Base-by-base conservation (phyloP, 1,140 invertebrate species). In the Spodoptera litura region DNA sequence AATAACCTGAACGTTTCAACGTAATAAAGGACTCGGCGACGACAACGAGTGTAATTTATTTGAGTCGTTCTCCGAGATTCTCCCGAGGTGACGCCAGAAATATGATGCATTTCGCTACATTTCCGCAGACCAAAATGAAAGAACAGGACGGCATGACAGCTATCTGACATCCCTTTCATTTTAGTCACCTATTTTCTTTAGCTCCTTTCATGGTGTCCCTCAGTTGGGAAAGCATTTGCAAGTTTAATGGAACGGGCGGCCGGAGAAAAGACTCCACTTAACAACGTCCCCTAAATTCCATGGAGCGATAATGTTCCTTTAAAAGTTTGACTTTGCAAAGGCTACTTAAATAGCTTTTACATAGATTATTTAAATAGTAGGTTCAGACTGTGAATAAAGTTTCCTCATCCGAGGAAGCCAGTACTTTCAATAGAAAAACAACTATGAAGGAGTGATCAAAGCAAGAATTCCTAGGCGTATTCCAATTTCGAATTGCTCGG, bases 201-300 rank as follows among this genome's bases (percentile, higher is more conserved):
- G 55, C 31, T 73, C 56, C 35, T 73, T 73, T 56, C 71, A 73
- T 38, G 35, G 20, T 15, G 71, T 73, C 56, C 71, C 59, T 73
- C 44, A 73, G 52, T 56, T 35, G 68, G 13, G 35, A 71, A 71
- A 73, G 71, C 71, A 56, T 56, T 73, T 73, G 71, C 71, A 73
- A 73, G 53, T 73, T 73, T 73, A 73, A 73, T 73, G 71, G 44
- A 27, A 49, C 53, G 51, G 35, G 10, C 71, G 59, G 71, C 6
- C 25, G 56, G 68, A 56, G 68, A 71, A 71, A 71, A 71, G 52
- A 59, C 56, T 73, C 13, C 52, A 51, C 56, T 61, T 73, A 59
- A 38, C 15, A 72, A 44, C 52, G 13, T 13, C 38, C 35, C 68
- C 71, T 27, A 12, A 73, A 72, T 59, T 59, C n/a, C 25, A 38